A percentile compares a stretch with the other conserved stretches of the same genome.
Evolutionary conservation across 2,888 invertebrate species (phyloP).

Genomic region (Melinaea marsaeus): DNA sequence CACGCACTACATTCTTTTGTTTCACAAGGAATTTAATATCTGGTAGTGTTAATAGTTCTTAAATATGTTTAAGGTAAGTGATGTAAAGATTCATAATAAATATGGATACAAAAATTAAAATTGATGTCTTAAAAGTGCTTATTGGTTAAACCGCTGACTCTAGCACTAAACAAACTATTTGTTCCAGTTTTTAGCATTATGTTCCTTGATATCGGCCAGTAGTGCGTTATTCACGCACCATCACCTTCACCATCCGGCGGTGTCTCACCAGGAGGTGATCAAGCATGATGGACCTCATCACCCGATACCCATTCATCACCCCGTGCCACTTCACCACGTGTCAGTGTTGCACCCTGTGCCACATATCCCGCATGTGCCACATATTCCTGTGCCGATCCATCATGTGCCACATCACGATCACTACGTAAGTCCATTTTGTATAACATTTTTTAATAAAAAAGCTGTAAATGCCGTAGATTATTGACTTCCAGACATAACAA

Average conservation of each 20-base stretch:
- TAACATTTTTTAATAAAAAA: no score
- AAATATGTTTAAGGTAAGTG: conserved; percentile 37
- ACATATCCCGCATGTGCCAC: conserved; percentile 31
- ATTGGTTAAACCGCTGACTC: no score
- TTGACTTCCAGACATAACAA: no score
- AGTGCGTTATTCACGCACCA: conserved; percentile 65
- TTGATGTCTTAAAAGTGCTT: background rate
- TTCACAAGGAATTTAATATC: conserved; percentile 37
- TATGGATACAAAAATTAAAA: background rate
- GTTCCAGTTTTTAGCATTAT: conserved; percentile 52
- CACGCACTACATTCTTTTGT: conserved; percentile 53
- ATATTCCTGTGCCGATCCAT: conserved; percentile 40
- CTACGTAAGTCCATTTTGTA: conserved; percentile 52
- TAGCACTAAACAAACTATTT: conserved; percentile 11
- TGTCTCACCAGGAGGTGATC: conserved; percentile 66
- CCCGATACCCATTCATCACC: conserved; percentile 42
- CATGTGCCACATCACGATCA: conserved; percentile 59
- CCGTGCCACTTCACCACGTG: conserved; percentile 40
- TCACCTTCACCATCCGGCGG: conserved; percentile 50
- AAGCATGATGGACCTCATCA: conserved; percentile 61
- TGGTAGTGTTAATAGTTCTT: conserved; percentile 15
- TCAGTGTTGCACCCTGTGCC: conserved; percentile 49
- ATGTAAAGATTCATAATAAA: background rate
- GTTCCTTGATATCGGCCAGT: conserved; percentile 53
- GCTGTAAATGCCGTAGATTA: no score